phyloP scores from a whole-genome alignment of 2,113 vertebrate genomes.

The Pygoscelis adeliae region DNA sequence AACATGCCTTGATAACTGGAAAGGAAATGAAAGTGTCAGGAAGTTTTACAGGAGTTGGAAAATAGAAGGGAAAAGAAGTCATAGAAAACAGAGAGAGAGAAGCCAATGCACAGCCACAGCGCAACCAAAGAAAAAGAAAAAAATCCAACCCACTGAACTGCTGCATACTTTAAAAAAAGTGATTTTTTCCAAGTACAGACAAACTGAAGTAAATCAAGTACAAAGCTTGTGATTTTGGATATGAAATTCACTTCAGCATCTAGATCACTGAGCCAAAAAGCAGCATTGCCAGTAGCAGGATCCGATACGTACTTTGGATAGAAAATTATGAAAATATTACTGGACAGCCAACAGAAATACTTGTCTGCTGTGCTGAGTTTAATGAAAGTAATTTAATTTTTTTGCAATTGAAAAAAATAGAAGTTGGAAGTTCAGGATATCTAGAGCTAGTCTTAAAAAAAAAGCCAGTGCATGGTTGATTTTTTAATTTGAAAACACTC shows the following conservation, averaged over 20 bases:
- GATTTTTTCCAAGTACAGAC: not conserved
- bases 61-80: not conserved
- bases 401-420: not conserved
- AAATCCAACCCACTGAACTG: not conserved
- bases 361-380: not conserved
- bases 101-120: not conserved
- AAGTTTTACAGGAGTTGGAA: not conserved
- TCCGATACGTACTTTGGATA: not conserved
- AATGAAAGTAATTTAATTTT: not conserved
- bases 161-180: not conserved
- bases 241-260: not conserved
- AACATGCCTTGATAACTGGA: not conserved
- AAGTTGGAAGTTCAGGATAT: not conserved
- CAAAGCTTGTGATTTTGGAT: not conserved
- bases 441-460: not conserved
- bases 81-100: not conserved
- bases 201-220: not conserved
- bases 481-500: not conserved
- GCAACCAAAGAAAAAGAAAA: not conserved
- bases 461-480: not conserved
- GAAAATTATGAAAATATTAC: not conserved
- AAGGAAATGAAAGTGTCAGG: not conserved
- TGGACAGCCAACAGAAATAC: not conserved
- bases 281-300: not conserved
- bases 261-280: not conserved